Evolutionary conservation across 1,140 invertebrate genomes (phyloP), one percentile per base, ranked within the genome.

Genomic region (Hormaphis cornu): DNA sequence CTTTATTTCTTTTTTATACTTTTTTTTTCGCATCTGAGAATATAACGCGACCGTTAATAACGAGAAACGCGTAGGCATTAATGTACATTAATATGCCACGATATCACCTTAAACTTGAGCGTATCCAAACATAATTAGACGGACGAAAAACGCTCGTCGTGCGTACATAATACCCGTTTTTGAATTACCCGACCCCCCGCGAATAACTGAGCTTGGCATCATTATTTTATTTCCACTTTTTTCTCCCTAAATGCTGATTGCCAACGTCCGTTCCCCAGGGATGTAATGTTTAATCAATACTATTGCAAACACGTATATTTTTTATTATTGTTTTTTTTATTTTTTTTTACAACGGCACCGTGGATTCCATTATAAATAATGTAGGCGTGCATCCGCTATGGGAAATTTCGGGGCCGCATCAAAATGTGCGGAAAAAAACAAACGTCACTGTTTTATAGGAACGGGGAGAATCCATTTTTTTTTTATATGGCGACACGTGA

Each of bases 211-310:
- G 18, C 18, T 56, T 3, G 33, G 30, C 20, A 20, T 66, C 44
- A 46, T 46, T 35, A 46, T 50, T 42, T 66, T 66, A 28, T 46
- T 48, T 46, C 44, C 61, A 48, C 26, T 46, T 48, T 48, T 66
- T 66, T 63, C 44, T 24, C 44, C 28, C 61, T 33, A 66, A 66
- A 66, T 66, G 61, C 42, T 66, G 61, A 66, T 66, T 66, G 44
- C 61, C 44, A 66, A 44, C 58, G 40, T 28, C 26, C 44, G 50
- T 66, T 48, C 61, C 61, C 61, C 30, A 10, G 61, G 61, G 61
- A 66, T 48, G 50, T 66, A 66, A 66, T 66, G 61, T 66, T 66
- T 66, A 66, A 66, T 66, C 61, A 66, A 66, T 66, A 66, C 61
- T 66, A 66, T 66, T 44, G 44, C 44, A 4, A 66, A 66, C 28